These are phyloP conservation scores for Enteromius paludinosus DNA, from an alignment of 2,797 vertebrate genomes.

Conservation along the genomic window DNA sequence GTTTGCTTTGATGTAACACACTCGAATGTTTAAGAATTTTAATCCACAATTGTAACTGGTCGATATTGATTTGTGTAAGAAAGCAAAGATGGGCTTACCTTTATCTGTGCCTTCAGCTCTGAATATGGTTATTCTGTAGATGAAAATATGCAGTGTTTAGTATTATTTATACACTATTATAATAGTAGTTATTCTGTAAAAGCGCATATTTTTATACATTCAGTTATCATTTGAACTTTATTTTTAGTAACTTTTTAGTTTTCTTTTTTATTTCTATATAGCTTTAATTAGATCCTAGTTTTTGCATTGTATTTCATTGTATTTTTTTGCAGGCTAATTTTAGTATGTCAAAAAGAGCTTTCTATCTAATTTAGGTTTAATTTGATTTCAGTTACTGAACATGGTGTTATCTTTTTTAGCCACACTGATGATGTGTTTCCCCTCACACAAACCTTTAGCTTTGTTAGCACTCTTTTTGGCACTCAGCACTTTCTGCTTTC, in stretches of 20 bases:
- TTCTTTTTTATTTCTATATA: not conserved
- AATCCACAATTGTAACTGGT: not conserved
- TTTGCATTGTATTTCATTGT: not conserved
- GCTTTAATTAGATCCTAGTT: not conserved
- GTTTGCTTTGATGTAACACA: not conserved
- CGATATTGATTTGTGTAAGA: not conserved
- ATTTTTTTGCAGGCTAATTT: not conserved
- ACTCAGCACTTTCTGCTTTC: constrained; percentile 44
- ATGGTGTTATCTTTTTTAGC: not conserved
- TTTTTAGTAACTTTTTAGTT: not conserved
- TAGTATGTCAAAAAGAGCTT: not conserved
- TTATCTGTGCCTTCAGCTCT: constrained; percentile 13
- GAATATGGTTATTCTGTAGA: constrained; percentile 40
- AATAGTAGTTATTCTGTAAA: not conserved
- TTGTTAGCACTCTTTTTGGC: constrained; percentile 18
- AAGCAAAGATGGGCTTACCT: constrained; percentile 11
- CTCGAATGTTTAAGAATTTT: not conserved
- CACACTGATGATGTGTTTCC: not conserved
- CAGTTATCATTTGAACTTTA: not conserved
- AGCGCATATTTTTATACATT: not conserved
- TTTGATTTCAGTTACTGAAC: not conserved
- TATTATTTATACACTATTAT: not conserved
- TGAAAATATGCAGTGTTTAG: constrained; percentile 13
- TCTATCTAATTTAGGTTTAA: not conserved
- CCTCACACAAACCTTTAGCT: constrained; percentile 2